Evolutionary conservation across 2,888 invertebrate genomes (phyloP).

Genomic region (Scaptomyza flava): DNA sequence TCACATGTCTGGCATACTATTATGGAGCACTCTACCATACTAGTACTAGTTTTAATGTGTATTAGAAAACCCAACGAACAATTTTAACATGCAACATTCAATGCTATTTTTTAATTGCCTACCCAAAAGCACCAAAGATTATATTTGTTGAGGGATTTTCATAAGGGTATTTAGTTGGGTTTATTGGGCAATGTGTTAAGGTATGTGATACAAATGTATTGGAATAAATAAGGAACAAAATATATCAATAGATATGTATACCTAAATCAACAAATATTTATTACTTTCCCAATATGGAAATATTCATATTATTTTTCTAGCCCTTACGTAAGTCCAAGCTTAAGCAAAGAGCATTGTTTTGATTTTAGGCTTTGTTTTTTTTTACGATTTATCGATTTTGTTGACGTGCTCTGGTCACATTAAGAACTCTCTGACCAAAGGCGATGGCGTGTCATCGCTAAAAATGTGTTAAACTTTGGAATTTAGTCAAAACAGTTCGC

Average conservation of each 20-base stretch:
- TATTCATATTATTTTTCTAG: too few species aligned
- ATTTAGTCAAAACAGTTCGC: slow-evolving; percentile 73
- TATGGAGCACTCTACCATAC: slow-evolving; percentile 15
- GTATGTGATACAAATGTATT: too few species aligned
- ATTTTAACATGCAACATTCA: slow-evolving; percentile 48
- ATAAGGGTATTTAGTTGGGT: background rate
- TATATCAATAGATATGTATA: too few species aligned
- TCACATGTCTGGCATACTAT: slow-evolving; percentile 7
- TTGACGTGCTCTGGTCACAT: slow-evolving; percentile 65
- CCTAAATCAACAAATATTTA: too few species aligned
- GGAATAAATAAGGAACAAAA: too few species aligned
- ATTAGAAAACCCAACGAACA: slow-evolving; percentile 41
- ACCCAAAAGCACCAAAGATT: slow-evolving; percentile 1
- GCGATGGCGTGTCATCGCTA: slow-evolving; percentile 69
- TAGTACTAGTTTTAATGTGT: slow-evolving; percentile 40
- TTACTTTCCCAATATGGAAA: too few species aligned
- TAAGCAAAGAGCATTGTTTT: too few species aligned
- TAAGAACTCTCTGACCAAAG: slow-evolving; percentile 32
- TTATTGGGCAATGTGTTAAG: background rate
- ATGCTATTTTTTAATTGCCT: slow-evolving; percentile 58
- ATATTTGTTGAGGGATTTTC: background rate
- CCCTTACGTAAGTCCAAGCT: too few species aligned
- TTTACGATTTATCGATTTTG: slow-evolving; percentile 41
- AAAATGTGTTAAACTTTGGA: slow-evolving; percentile 75
- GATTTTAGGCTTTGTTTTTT: background rate